Percentiles rank a stretch among this genome's conserved stretches.
Evolutionary conservation across 2,113 vertebrate genomes (phyloP).

Genomic region (Fregata magnificens): DNA sequence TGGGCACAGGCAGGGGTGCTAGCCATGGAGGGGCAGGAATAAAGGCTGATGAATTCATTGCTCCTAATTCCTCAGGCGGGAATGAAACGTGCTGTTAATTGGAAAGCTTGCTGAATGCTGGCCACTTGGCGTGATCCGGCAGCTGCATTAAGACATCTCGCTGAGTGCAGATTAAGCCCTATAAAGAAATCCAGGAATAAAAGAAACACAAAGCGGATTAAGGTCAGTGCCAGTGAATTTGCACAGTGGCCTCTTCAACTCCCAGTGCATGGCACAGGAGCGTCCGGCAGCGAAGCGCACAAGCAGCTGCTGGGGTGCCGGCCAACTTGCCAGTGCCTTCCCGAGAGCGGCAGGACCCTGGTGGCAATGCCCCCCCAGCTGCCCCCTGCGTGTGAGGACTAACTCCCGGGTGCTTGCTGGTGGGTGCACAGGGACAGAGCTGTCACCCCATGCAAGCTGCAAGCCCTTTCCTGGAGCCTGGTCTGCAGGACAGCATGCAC

Average conservation of each 20-base stretch:
- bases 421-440: neutral
- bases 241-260: neutral
- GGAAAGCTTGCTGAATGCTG: neutral
- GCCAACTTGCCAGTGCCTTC: fast-evolving
- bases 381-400: neutral
- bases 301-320: fast-evolving
- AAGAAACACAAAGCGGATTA: neutral
- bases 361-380: too few species aligned
- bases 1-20: neutral
- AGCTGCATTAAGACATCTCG: too few species aligned
- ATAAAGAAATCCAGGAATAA: neutral
- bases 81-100: neutral
- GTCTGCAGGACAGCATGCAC: fast-evolving
- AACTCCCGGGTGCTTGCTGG: neutral
- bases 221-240: neutral
- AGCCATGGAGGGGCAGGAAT: fast-evolving
- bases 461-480: too few species aligned
- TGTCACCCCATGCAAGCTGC: fast-evolving
- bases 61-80: neutral
- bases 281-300: fast-evolving
- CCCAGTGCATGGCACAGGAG: fast-evolving
- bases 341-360: too few species aligned
- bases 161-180: neutral
- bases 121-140: fast-evolving
- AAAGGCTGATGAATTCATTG: too few species aligned